These are phyloP conservation scores for Netelia inedita DNA, from an alignment of 2,888 invertebrate genomes.

Conservation along the genomic window DNA sequence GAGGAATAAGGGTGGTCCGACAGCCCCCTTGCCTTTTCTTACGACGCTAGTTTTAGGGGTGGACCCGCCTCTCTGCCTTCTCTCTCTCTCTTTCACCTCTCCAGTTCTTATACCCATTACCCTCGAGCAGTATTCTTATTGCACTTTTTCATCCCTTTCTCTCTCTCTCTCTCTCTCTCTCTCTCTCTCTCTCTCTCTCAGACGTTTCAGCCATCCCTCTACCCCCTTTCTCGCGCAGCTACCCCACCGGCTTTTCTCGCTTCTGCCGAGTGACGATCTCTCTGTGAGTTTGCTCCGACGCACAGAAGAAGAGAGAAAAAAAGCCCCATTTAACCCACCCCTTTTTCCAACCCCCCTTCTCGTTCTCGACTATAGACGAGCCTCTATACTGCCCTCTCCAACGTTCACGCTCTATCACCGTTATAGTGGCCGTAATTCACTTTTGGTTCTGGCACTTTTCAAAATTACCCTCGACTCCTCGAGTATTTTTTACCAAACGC, in stretches of 20 bases:
- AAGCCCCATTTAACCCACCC: conserved; percentile 55
- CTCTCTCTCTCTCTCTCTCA: conserved; percentile 49
- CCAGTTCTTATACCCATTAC: conserved; percentile 55
- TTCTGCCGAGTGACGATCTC: conserved; percentile 41
- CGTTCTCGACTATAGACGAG: conserved; percentile 23
- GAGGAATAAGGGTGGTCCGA: conserved; percentile 74
- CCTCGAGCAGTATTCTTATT: conserved; percentile 47
- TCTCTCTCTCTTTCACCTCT: conserved; percentile 61
- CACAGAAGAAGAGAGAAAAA: conserved; percentile 34
- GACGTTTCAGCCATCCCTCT: conserved; percentile 44
- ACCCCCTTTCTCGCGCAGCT: conserved; percentile 1
- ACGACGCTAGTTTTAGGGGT: conserved; percentile 81
- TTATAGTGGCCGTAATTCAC: conserved; percentile 45
- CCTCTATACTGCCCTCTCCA: conserved; percentile 6
- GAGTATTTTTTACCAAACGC: too few relatives aligned
- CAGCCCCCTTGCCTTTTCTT: conserved; percentile 78
- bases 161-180: conserved; percentile 66
- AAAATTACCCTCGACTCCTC: conserved; percentile 23
- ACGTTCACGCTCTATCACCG: not conserved
- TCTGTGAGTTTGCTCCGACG: conserved; percentile 48
- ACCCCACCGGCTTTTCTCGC: conserved; percentile 59
- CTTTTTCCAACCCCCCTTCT: conserved; percentile 29
- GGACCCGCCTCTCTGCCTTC: conserved; percentile 80
- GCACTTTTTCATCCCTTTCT: conserved; percentile 50
- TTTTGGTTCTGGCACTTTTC: conserved; percentile 50